These are phyloP conservation scores for Manis crassicaudata DNA, from an alignment of 2,797 vertebrate genomes.

Conservation along the genomic window DNA sequence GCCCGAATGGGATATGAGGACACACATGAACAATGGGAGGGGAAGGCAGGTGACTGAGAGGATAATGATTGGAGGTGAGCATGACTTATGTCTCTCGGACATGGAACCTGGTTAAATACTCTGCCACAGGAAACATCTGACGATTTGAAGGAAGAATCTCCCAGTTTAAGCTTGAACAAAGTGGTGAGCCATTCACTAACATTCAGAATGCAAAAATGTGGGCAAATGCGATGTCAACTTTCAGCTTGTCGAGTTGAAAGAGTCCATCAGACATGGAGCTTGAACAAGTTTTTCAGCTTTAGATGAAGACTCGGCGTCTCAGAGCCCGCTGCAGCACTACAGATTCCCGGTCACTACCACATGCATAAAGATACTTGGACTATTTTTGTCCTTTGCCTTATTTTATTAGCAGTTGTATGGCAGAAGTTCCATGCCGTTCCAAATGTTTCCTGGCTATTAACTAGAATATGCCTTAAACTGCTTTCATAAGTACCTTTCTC, in stretches of 20 bases:
- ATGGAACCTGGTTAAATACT: neutral
- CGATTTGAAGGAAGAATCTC: neutral
- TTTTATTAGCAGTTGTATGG: constrained; percentile 5
- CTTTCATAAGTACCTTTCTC: neutral
- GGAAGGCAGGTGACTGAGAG: neutral
- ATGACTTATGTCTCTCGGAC: neutral
- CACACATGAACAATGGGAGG: neutral
- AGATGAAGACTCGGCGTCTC: neutral
- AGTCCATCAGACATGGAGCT: neutral
- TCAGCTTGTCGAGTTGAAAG: neutral
- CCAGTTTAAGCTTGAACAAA: neutral
- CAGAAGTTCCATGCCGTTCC: neutral
- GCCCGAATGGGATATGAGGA: neutral
- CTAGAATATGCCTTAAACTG: neutral
- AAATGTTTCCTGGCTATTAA: neutral
- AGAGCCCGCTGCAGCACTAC: neutral
- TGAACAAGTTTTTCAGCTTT: neutral
- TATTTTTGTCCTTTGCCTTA: neutral
- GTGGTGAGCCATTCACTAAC: neutral
- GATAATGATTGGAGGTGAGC: neutral
- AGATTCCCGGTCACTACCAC: neutral
- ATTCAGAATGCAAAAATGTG: neutral
- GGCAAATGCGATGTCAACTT: neutral
- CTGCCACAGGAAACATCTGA: neutral
- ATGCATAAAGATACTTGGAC: neutral